phyloP scores from a whole-genome alignment of 1,140 invertebrate species.

The Papilio xuthus region DNA sequence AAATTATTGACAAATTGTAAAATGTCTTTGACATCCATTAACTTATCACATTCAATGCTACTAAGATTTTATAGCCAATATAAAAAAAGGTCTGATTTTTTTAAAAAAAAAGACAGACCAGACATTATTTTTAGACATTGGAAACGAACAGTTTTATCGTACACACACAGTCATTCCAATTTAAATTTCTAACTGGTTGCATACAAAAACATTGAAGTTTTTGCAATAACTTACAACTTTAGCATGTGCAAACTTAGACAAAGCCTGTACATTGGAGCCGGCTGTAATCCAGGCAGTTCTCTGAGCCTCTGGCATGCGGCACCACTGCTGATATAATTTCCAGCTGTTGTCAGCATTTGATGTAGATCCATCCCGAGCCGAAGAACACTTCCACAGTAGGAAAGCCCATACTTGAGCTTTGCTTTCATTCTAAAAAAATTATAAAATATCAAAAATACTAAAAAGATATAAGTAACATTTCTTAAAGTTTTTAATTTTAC shows the following conservation, averaged over 20 bases:
- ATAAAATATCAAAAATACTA: neutral
- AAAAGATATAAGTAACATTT: no score
- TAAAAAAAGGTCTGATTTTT: neutral
- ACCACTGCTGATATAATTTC: slow-evolving; percentile 91
- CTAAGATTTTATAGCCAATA: no score
- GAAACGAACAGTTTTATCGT: no score
- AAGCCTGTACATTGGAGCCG: slow-evolving; percentile 87
- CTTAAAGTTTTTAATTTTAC: no score
- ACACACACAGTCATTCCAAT: no score
- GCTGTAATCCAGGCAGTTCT: slow-evolving; percentile 89
- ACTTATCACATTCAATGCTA: neutral
- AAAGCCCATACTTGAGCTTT: slow-evolving; percentile 93
- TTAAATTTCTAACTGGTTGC: no score
- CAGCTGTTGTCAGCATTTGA: slow-evolving; percentile 84
- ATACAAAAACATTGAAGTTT: no score
- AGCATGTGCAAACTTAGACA: slow-evolving; percentile 80
- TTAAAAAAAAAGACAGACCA: neutral
- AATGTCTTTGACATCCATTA: neutral
- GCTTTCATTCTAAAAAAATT: slow-evolving; percentile 83
- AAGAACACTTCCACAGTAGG: slow-evolving; percentile 89
- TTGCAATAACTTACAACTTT: slow-evolving; percentile 72
- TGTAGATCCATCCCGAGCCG: slow-evolving; percentile 80
- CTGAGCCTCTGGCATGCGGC: slow-evolving; percentile 87
- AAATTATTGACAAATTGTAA: slow-evolving; percentile 31
- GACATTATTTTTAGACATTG: no score